Evolutionary conservation across 2,113 vertebrate genomes (phyloP).

Genomic region (Scomber scombrus): DNA sequence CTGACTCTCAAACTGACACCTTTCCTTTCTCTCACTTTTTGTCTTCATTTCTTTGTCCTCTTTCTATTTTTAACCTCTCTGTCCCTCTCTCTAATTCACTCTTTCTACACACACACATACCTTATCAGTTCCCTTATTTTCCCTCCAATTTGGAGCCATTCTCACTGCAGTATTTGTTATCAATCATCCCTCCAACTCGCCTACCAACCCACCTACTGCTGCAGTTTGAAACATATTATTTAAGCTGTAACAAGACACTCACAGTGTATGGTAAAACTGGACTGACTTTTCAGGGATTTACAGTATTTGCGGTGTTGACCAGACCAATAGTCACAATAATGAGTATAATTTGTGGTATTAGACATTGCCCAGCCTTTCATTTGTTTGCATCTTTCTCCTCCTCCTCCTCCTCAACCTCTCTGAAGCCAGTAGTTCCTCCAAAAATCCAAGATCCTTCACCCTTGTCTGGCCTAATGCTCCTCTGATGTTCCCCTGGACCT

Average conservation of each 20-base stretch:
- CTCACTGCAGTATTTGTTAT: slow-evolving; percentile 58
- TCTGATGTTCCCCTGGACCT: slow-evolving; percentile 27
- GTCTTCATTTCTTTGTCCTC: slow-evolving; percentile 55
- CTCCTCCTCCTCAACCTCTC: slow-evolving; percentile 44
- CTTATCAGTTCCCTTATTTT: slow-evolving; percentile 59
- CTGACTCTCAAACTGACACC: slow-evolving; percentile 61
- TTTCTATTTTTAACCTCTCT: slow-evolving; percentile 65
- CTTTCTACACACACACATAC: slow-evolving; percentile 38
- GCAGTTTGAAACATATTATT: slow-evolving; percentile 64
- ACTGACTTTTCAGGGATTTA: slow-evolving; percentile 70
- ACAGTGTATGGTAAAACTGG: neutral
- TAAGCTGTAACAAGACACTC: slow-evolving; percentile 35
- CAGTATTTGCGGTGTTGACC: slow-evolving; percentile 32
- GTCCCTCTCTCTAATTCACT: slow-evolving; percentile 50
- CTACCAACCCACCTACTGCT: slow-evolving; percentile 71
- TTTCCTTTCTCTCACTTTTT: slow-evolving; percentile 52
- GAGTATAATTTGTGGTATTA: too few relatives aligned
- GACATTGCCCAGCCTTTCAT: too few relatives aligned
- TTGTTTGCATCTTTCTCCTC: slow-evolving; percentile 43
- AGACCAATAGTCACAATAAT: slow-evolving; percentile 38
- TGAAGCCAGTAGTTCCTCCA: slow-evolving; percentile 48
- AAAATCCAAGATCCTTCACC: slow-evolving; percentile 30
- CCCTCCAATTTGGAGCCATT: slow-evolving; percentile 53
- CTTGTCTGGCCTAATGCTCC: slow-evolving; percentile 28
- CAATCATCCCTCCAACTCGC: slow-evolving; percentile 59